Base-by-base conservation (phyloP, 2,113 vertebrate species). In the Ia io region DNA sequence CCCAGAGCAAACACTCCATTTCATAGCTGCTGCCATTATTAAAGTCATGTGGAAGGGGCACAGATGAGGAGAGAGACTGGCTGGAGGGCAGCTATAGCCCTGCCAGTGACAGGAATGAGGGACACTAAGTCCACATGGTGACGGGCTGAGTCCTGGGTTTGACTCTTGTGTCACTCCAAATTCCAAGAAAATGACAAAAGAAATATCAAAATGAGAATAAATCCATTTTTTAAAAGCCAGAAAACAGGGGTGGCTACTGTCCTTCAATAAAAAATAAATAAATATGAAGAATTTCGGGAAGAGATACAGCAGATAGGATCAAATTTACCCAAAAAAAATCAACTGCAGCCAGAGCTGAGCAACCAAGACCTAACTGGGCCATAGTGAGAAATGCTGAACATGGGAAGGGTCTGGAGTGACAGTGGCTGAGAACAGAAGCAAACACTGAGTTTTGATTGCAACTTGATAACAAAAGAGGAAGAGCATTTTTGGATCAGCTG, bases 401-500 rank as follows among this genome's bases (percentile, higher is more conserved):
- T 14, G 44, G 7, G 9, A 56, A 73, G 18, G 17, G 28, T 70
- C 65, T 51, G 25, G 88, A n/a, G 51, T 23, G 70, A 91, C 35
- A 74, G 76, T 17, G 32, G 22, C 30, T 11, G 49, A 51, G 59
- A 79, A 32, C 16, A 86, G 42, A 73, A 59, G 49, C 16, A 49
- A 51, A 76, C 59, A 20, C 30, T 5, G 63, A 84, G 65, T 47
- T n/a, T 44, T 17, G 10, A 40, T 13, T 6, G 32, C 65, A 42
- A 59, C 59, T 22, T 30, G 37, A 71, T n/a, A 65, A 88, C 69
- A 17, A 85, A 74, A 94, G 69, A 84, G 84, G 79, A 94, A 94
- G 83, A 14, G 14, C 63, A 80, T 86, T 74, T 78, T 5, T 4
- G 73, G 67, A 91, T 56, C 42, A 76, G n/a, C 93, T 73, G 42